phyloP scores from a whole-genome alignment of 2,797 vertebrate species.

The Malacoraja senta region DNA sequence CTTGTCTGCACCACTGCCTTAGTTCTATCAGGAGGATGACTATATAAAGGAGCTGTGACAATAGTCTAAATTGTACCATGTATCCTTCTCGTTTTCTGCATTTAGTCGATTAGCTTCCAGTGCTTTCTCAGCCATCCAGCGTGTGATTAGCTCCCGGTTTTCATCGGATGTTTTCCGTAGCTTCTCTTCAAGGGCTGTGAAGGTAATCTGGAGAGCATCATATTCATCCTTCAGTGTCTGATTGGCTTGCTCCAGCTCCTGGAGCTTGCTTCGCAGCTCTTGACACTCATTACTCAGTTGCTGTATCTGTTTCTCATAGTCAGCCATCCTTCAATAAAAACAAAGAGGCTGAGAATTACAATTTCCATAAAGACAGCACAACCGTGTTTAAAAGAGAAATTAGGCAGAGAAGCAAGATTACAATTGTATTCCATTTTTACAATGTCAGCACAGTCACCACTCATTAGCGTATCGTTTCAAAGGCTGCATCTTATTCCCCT shows the following conservation, averaged over 20 bases:
- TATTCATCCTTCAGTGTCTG: constrained; percentile 95
- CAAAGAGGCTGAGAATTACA: not conserved
- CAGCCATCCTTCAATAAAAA: constrained; percentile 68
- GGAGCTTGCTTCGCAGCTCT: constrained; percentile 70
- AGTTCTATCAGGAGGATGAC: not conserved
- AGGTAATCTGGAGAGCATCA: constrained; percentile 93
- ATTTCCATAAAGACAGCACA: not conserved
- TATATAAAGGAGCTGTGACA: not conserved
- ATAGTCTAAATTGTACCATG: constrained; percentile 8
- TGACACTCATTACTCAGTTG: constrained; percentile 77
- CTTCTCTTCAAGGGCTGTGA: constrained; percentile 88
- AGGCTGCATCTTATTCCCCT: not conserved
- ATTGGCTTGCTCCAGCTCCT: constrained; percentile 85
- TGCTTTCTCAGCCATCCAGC: constrained; percentile 97
- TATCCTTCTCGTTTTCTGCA: constrained; percentile 91
- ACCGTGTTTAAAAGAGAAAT: not conserved
- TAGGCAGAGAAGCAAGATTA: not conserved
- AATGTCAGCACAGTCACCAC: too few species aligned
- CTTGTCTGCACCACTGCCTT: not conserved
- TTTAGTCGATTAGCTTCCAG: constrained; percentile 91
- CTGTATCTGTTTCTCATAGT: constrained; percentile 75
- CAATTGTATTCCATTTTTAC: not conserved
- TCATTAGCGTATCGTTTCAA: not conserved
- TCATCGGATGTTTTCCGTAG: constrained; percentile 85
- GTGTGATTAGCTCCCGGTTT: constrained; percentile 89